Conservation (phyloP, 2,888 invertebrate species). For the Chrysina gloriosa region DNA sequence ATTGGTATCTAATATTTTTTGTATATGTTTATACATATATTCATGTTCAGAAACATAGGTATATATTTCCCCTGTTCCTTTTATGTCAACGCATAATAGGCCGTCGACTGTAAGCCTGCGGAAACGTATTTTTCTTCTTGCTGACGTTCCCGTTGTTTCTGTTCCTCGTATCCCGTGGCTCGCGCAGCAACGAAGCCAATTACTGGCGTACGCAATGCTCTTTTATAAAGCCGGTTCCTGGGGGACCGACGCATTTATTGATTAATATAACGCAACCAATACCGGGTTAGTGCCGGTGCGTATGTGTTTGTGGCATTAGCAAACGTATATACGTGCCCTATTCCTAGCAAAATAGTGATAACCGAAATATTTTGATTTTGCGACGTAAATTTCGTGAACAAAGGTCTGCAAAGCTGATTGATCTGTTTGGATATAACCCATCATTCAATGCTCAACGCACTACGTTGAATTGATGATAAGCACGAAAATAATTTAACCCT, state of each 20-base stretch:
- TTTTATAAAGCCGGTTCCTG: constrained; percentile 36
- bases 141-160: constrained; percentile 35
- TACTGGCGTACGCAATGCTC: constrained; percentile 42
- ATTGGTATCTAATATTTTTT: constrained; percentile 4
- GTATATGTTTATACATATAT: not conserved
- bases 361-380: constrained; percentile 2
- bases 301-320: constrained; percentile 30
- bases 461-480: no score
- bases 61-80: constrained; percentile 21
- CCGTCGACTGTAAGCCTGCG: constrained; percentile 34
- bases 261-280: constrained; percentile 40
- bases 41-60: not conserved
- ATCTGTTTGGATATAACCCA: no score
- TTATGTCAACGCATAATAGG: constrained; percentile 36
- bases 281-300: constrained; percentile 33
- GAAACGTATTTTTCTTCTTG: constrained; percentile 32
- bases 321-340: constrained; percentile 16
- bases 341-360: constrained; percentile 24
- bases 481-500: no score
- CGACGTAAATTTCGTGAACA: not conserved
- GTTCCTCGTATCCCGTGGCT: constrained; percentile 32
- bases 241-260: constrained; percentile 41
- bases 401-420: no score
- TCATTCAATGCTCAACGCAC: no score
- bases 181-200: constrained; percentile 40